These are phyloP conservation scores for Aradus depressus DNA, from an alignment of 2,888 invertebrate species.

Conservation along the genomic window DNA sequence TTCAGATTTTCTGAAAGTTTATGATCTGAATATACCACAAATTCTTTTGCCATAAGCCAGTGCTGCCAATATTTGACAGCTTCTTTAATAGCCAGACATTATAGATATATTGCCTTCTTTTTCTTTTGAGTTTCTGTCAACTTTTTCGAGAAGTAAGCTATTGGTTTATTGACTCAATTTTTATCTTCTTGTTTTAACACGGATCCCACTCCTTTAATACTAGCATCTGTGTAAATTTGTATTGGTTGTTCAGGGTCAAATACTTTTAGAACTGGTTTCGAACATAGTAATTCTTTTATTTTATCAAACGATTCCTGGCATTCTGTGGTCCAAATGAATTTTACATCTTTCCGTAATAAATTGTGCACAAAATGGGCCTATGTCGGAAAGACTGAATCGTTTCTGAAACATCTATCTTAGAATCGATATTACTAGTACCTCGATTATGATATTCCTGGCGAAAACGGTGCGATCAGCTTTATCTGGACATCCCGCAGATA, in stretches of 20 bases:
- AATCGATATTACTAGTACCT: no score
- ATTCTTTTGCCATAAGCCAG: slow-evolving; percentile 12
- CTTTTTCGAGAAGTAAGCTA: no score
- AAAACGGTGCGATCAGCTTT: no score
- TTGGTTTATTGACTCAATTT: no score
- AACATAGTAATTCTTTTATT: slow-evolving; percentile 25
- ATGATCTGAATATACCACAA: slow-evolving; percentile 16
- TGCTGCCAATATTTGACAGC: slow-evolving; percentile 22
- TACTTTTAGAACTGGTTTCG: slow-evolving; percentile 31
- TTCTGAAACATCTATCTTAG: no score
- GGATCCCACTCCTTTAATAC: slow-evolving; percentile 29
- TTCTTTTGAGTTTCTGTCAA: no score
- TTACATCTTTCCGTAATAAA: slow-evolving; percentile 12
- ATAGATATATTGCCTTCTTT: slow-evolving; percentile 22
- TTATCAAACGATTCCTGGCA: slow-evolving; percentile 12
- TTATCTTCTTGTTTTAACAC: slow-evolving; percentile 26
- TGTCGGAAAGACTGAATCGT: no score
- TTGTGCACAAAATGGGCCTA: no score
- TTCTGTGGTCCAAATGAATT: slow-evolving; percentile 12
- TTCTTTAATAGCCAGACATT: slow-evolving; percentile 24
- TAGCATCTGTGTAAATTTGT: slow-evolving; percentile 32
- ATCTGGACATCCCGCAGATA: no score
- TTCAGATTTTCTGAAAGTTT: slow-evolving; percentile 27
- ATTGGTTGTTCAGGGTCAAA: slow-evolving; percentile 31
- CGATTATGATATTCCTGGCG: no score